Base-by-base conservation (phyloP, 2,113 vertebrate genomes). In the Centropus unirufus region DNA sequence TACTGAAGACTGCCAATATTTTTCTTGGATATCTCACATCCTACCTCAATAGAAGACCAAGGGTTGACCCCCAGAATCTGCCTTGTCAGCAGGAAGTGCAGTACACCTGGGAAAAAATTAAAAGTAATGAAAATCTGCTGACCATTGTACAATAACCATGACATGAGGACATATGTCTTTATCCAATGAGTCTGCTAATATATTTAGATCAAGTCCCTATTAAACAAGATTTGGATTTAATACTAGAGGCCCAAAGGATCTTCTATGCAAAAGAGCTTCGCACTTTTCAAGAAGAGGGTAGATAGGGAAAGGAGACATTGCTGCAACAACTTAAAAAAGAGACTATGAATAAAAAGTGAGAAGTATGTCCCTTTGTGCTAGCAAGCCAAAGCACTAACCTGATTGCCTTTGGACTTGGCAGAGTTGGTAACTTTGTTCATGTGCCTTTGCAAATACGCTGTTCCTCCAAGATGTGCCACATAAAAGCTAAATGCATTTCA, bases 221-320 rank as follows among this genome's bases (percentile, higher is more conserved):
- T 93, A 92, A 88, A 86, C 8, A 70, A 70, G 14, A 62, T 87
- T 82, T 75, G 36, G 24, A 15, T 89, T 83, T 69, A 47, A 97
- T 63, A 58, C 18, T 3, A 1, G 14, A 54, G 30, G 22, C 46
- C 57, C 75, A 86, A 66, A 90, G 55, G 51, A 87, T 22, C 32
- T 90, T 63, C 47, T 46, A 22, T 72, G 34, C 74, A 22, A 79
- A 55, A 21, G 51, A 79, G 26, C 8, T 52, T 79, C 44, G 14
- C 6, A 2, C 32, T 80, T 95, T 77, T 73, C 46, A 72, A 54
- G 39, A 84, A 83, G 18, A 54, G 13, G 3, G n/a, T 57, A 61
- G 46, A 49, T 61, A 10, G 16, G 30, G 10, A 18, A 10, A 91
- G 32, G 13, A 86, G 68, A 86, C 34, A 36, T 49, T 87, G 24